Conservation (phyloP, 2,797 vertebrate genomes). For the Gymnopithys bicolor region DNA sequence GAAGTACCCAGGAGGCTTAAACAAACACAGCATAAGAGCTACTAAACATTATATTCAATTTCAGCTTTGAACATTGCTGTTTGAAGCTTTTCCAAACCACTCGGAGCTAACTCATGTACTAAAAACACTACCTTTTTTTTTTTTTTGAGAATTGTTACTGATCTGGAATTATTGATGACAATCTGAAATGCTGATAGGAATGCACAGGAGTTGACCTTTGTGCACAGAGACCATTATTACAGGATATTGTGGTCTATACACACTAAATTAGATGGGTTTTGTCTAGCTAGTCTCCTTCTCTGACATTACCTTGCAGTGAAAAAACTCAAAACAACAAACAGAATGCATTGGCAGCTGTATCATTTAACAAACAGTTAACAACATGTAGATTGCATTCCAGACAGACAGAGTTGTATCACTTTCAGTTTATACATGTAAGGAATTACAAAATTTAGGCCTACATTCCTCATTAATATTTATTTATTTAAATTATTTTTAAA, state of each 20-base stretch:
- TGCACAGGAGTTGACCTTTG: background rate
- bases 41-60: slow-evolving; percentile 37
- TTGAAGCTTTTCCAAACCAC: slow-evolving; percentile 36
- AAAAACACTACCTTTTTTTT: background rate
- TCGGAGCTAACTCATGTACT: background rate
- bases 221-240: background rate
- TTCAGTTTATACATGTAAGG: background rate
- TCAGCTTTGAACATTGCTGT: slow-evolving; percentile 36
- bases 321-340: background rate
- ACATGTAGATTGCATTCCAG: background rate
- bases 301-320: background rate
- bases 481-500: background rate
- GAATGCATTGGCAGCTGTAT: background rate
- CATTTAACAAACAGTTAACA: background rate
- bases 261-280: background rate
- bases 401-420: background rate
- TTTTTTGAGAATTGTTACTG: background rate
- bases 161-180: background rate
- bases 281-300: background rate
- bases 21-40: background rate
- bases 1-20: background rate
- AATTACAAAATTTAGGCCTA: background rate
- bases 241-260: background rate
- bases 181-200: background rate
- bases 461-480: background rate